phyloP scores from a whole-genome alignment of 2,113 vertebrate species.

The Vidua chalybeata region DNA sequence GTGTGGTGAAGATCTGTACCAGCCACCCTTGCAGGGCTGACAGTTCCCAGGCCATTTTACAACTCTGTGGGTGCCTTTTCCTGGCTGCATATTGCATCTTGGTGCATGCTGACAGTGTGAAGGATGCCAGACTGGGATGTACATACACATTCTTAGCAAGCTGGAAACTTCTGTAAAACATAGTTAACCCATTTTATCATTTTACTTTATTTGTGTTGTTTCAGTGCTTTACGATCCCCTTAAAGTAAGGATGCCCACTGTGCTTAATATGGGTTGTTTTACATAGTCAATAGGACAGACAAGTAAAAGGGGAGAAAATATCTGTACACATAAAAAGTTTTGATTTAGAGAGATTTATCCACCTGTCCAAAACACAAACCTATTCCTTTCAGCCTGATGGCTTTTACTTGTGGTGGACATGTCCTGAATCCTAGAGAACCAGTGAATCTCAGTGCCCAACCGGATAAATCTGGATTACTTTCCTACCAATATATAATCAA shows the following conservation, averaged over 20 bases:
- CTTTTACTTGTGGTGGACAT: neutral
- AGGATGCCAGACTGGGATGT: accelerated
- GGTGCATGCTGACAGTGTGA: neutral
- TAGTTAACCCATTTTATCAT: accelerated
- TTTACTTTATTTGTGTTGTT: neutral
- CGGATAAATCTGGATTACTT: neutral
- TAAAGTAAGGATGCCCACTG: neutral
- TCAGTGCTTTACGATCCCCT: accelerated
- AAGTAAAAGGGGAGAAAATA: neutral
- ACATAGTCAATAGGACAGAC: neutral
- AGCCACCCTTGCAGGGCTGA: neutral
- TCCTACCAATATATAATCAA: neutral
- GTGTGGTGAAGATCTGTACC: neutral
- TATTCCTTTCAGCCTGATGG: neutral
- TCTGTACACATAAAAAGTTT: neutral
- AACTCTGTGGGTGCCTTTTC: neutral
- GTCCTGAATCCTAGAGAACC: neutral
- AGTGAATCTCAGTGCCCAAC: accelerated
- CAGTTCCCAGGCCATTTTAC: neutral
- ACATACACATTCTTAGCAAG: neutral
- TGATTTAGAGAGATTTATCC: neutral
- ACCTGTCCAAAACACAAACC: neutral
- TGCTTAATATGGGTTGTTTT: neutral
- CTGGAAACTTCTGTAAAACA: neutral
- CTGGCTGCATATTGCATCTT: neutral